Evolutionary conservation across 2,797 vertebrate species (phyloP).

Genomic region (Gastrophryne carolinensis): DNA sequence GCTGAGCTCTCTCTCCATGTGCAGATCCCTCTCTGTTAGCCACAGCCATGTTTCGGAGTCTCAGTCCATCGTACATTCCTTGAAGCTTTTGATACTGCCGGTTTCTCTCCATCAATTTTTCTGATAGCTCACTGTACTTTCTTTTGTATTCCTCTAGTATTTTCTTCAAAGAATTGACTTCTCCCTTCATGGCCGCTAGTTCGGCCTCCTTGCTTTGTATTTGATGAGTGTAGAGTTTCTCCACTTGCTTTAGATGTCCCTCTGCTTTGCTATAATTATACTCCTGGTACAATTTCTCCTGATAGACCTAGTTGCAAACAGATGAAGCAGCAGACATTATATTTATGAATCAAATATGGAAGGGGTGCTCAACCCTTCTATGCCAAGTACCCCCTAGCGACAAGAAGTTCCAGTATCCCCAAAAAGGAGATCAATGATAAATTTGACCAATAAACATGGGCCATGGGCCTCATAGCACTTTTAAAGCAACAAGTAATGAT

Average conservation of each 20-base stretch:
- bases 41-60: constrained; percentile 76
- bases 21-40: constrained; percentile 62
- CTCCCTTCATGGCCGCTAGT: constrained; percentile 76
- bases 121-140: constrained; percentile 85
- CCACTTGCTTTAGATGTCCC: constrained; percentile 81
- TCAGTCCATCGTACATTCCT: constrained; percentile 82
- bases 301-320: constrained; percentile 73
- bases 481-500: too few species aligned
- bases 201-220: constrained; percentile 84
- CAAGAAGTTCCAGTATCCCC: too few species aligned
- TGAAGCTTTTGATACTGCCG: constrained; percentile 87
- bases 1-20: constrained; percentile 54
- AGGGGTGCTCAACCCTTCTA: too few species aligned
- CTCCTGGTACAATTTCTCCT: constrained; percentile 85
- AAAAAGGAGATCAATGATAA: too few species aligned
- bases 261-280: constrained; percentile 81
- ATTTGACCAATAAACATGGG: too few species aligned
- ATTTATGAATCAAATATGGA: too few species aligned
- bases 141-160: constrained; percentile 88
- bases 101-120: constrained; percentile 87
- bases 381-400: constrained; percentile 2
- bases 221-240: constrained; percentile 83
- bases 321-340: not conserved
- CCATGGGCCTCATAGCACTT: too few species aligned
- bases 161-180: constrained; percentile 74